A percentile compares a stretch with the other conserved stretches of the same genome.
phyloP scores from a whole-genome alignment of 2,113 vertebrate species.

The Laterallus jamaicensis region DNA sequence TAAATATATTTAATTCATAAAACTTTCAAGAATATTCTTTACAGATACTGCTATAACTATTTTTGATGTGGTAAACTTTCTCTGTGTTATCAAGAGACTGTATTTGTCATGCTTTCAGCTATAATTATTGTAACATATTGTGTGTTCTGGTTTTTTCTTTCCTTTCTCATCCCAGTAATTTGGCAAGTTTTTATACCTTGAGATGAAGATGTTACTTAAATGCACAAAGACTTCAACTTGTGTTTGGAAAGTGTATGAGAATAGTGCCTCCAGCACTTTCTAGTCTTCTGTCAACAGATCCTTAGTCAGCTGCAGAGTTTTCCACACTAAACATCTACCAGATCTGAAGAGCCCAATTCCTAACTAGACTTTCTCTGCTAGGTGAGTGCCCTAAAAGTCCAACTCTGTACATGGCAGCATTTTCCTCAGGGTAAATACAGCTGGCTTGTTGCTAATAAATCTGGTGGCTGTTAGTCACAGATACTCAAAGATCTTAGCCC shows the following conservation, averaged over 20 bases:
- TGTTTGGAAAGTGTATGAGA: not conserved
- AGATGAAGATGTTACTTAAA: not conserved
- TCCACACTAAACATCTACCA: not conserved
- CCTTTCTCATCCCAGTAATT: not conserved
- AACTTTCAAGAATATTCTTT: not conserved
- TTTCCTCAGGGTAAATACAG: not conserved
- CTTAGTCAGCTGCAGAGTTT: not conserved
- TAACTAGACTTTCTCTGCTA: not conserved
- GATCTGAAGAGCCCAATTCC: not conserved
- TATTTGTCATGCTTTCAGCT: not conserved
- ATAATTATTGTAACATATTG: not conserved
- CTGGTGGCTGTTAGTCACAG: not conserved
- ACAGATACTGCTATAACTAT: not conserved
- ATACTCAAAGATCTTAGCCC: not conserved
- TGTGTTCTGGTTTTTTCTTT: not conserved
- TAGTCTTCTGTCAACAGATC: not conserved
- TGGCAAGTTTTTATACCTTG: not conserved
- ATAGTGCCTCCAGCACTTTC: not conserved
- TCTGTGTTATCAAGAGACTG: not conserved
- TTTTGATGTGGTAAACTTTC: not conserved
- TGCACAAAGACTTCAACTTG: not conserved
- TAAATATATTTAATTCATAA: not conserved
- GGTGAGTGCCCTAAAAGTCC: not conserved
- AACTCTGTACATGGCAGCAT: not conserved
- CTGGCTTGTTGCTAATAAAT: not conserved